Evolutionary conservation across 2,113 vertebrate species (phyloP).

Genomic region (Heterotilapia buettikoferi): DNA sequence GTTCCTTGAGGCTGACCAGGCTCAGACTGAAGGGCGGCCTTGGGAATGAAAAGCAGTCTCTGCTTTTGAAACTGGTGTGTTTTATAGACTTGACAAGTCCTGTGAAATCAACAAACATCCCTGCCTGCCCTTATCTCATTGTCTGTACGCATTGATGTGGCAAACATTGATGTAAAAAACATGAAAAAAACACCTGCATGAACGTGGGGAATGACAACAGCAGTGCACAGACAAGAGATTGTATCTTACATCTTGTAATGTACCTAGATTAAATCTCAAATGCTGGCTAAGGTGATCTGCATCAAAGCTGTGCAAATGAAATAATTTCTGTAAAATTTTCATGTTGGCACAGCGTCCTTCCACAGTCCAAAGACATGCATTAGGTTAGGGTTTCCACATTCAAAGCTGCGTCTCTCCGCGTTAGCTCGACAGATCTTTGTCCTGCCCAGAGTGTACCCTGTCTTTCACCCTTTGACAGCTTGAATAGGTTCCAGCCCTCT

Average conservation of each 20-base stretch:
- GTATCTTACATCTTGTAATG: background rate
- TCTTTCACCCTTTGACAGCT: background rate
- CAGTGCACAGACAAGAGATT: background rate
- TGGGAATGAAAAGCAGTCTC: background rate
- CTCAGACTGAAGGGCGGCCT: background rate
- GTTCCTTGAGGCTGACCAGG: background rate
- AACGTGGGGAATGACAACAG: background rate
- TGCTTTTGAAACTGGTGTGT: background rate
- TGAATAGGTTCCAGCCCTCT: background rate
- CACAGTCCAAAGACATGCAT: background rate
- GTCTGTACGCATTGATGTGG: background rate
- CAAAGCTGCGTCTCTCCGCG: background rate
- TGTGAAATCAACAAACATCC: background rate
- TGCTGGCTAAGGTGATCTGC: background rate
- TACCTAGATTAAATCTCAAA: background rate
- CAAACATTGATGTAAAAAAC: background rate
- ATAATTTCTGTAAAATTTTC: background rate
- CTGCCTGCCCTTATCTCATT: background rate
- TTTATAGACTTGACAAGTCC: background rate
- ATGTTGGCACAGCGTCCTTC: background rate
- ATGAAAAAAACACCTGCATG: background rate
- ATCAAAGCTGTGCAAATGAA: background rate
- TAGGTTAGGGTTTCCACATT: background rate
- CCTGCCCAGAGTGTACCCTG: background rate
- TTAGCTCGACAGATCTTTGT: background rate